phyloP scores from a whole-genome alignment of 2,113 vertebrate species.

The Ciconia boyciana region DNA sequence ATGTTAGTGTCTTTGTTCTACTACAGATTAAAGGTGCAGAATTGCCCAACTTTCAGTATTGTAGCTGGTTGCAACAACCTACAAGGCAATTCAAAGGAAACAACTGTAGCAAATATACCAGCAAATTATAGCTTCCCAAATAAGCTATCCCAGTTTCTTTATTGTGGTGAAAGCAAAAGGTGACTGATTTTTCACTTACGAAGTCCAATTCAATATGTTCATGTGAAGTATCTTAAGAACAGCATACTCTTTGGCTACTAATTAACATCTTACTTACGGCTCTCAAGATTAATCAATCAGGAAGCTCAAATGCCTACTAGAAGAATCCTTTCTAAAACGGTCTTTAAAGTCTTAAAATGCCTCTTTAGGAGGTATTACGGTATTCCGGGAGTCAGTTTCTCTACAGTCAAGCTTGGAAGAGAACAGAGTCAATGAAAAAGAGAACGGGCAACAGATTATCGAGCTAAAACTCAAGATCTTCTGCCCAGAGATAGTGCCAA shows the following conservation, averaged over 20 bases:
- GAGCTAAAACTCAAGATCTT: neutral
- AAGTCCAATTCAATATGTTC: neutral
- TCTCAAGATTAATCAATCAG: neutral
- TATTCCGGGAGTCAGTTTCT: neutral
- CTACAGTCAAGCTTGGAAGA: neutral
- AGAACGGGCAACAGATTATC: neutral
- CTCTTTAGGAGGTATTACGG: neutral
- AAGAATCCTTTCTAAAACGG: neutral
- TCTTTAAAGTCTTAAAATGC: neutral
- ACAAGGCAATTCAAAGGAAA: neutral
- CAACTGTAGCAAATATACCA: neutral
- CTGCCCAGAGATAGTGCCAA: neutral
- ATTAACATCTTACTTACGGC: neutral
- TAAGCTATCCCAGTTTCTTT: neutral
- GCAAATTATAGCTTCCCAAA: neutral
- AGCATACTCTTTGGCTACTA: neutral
- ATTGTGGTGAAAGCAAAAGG: neutral
- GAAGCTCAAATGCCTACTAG: neutral
- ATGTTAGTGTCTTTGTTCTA: neutral
- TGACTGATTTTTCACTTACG: neutral
- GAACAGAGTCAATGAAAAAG: neutral
- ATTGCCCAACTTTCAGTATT: neutral
- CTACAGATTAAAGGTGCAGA: neutral
- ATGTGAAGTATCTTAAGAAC: neutral
- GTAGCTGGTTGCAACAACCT: neutral